Percentiles rank a stretch among this genome's conserved stretches.
phyloP scores from a whole-genome alignment of 2,888 invertebrate species.

The Deladenus siricidicola region DNA sequence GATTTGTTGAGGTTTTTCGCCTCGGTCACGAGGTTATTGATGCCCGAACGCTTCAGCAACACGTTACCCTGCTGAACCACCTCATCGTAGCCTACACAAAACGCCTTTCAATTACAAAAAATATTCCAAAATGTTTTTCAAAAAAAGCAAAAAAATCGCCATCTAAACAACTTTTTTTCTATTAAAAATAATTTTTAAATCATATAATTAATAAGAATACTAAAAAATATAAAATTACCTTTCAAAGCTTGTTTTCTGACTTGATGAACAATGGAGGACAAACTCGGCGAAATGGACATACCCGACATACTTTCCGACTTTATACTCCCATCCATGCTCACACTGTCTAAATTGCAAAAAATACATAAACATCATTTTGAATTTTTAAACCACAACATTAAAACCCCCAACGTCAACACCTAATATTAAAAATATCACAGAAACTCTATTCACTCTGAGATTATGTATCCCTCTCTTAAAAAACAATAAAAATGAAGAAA shows the following conservation, averaged over 20 bases:
- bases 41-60: conserved; percentile 25
- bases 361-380: too few relatives aligned
- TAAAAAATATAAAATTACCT: conserved; percentile 17
- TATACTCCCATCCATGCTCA: not conserved
- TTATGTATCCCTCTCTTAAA: too few relatives aligned
- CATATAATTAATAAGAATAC: not conserved
- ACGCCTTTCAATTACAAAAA: too few relatives aligned
- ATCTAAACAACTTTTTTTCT: not conserved
- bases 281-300: conserved; percentile 35
- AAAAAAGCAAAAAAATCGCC: conserved; percentile 15
- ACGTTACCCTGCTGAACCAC: conserved; percentile 31
- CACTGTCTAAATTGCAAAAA: too few relatives aligned
- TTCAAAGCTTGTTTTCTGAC: conserved; percentile 36
- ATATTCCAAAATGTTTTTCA: too few relatives aligned
- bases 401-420: too few relatives aligned
- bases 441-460: too few relatives aligned
- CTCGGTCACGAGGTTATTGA: conserved; percentile 29
- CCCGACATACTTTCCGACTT: conserved; percentile 6
- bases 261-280: conserved; percentile 43
- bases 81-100: conserved; percentile 35
- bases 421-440: too few relatives aligned
- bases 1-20: conserved; percentile 24
- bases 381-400: too few relatives aligned
- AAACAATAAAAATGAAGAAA: too few relatives aligned
- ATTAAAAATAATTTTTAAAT: not conserved